Evolutionary conservation across 2,888 invertebrate species (phyloP).

Genomic region (Volucella bombylans): DNA sequence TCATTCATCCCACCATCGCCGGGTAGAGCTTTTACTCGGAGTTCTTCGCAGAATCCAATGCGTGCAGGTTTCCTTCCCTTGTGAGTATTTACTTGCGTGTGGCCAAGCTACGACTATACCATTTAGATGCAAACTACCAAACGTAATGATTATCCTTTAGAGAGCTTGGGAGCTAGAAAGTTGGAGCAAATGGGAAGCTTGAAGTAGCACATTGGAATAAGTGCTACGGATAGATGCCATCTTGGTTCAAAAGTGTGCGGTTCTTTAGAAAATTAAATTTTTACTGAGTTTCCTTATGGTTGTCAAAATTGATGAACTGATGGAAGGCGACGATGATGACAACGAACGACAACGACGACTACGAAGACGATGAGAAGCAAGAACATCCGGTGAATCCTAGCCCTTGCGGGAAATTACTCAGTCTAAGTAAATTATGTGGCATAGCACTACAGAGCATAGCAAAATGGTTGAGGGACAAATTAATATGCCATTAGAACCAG

Average conservation of each 20-base stretch:
- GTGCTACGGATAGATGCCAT: constrained; percentile 42
- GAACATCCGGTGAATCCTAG: neutral
- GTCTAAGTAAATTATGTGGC: constrained; percentile 62
- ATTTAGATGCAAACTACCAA: constrained; percentile 64
- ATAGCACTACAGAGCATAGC: neutral
- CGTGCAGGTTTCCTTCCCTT: constrained; percentile 22
- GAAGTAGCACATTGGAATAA: constrained; percentile 46
- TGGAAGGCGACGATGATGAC: neutral
- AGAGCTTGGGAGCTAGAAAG: neutral
- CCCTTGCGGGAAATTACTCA: constrained; percentile 62
- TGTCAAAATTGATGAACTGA: constrained; percentile 53
- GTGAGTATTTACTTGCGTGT: constrained; percentile 26
- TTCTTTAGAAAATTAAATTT: constrained; percentile 61
- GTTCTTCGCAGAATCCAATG: constrained; percentile 34
- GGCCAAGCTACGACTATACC: neutral
- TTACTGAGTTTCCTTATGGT: constrained; percentile 36
- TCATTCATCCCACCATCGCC: neutral
- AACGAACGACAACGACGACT: no score
- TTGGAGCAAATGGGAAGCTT: constrained; percentile 2
- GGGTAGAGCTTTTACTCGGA: constrained; percentile 1
- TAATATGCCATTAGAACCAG: constrained; percentile 67
- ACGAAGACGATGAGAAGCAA: neutral
- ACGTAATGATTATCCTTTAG: constrained; percentile 61
- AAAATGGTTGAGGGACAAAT: constrained; percentile 21
- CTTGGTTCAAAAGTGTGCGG: constrained; percentile 2